Conservation (phyloP, 2,888 invertebrate species). For the Ophion costatus region DNA sequence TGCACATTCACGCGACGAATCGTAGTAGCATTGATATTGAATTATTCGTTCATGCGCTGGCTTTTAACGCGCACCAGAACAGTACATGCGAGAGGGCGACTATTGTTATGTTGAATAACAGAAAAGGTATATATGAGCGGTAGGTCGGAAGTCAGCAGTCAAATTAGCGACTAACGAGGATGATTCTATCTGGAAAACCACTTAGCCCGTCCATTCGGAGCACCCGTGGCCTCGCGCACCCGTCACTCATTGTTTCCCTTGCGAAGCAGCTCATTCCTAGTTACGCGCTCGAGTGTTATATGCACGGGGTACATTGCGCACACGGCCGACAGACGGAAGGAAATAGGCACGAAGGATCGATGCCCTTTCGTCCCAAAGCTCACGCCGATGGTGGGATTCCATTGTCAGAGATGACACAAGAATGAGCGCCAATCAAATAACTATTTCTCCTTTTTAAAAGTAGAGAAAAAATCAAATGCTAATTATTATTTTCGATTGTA, state of each 20-base stretch:
- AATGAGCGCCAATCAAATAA: too few relatives aligned
- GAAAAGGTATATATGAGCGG: background rate
- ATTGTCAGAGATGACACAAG: too few relatives aligned
- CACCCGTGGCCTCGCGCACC: constrained; percentile 23
- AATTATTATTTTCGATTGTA: too few relatives aligned
- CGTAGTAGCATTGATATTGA: too few relatives aligned
- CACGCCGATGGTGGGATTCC: too few relatives aligned
- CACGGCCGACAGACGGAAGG: constrained; percentile 35
- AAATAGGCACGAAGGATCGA: constrained; percentile 43
- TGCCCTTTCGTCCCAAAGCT: constrained; percentile 25
- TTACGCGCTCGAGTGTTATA: background rate
- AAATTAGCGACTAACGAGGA: constrained; percentile 59
- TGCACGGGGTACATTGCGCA: background rate
- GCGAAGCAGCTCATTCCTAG: constrained; percentile 28
- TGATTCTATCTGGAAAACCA: constrained; percentile 62
- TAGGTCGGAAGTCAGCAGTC: constrained; percentile 16
- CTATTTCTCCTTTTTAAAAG: too few relatives aligned
- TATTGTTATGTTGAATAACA: constrained; percentile 7
- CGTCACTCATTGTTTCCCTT: constrained; percentile 50
- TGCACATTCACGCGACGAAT: background rate
- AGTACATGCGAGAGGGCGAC: background rate
- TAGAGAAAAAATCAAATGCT: too few relatives aligned
- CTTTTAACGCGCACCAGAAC: background rate
- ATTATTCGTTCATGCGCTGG: background rate
- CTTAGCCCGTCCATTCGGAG: constrained; percentile 53